Conservation (phyloP, 2,113 vertebrate species). For the Pelusios castaneus region DNA sequence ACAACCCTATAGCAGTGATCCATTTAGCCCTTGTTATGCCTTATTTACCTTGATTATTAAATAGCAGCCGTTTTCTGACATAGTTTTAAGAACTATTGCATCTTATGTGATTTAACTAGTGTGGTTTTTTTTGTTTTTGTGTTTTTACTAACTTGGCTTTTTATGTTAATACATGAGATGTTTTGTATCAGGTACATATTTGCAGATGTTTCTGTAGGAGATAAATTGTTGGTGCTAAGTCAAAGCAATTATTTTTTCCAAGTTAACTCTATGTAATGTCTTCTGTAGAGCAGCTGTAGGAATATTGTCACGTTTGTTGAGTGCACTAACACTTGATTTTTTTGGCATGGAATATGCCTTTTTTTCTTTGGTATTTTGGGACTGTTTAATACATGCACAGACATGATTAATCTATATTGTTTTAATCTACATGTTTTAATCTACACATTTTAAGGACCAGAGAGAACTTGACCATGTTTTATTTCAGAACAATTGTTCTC, state of each 20-base stretch:
- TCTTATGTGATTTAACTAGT: neutral
- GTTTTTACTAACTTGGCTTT: neutral
- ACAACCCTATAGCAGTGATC: no score
- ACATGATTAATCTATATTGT: neutral
- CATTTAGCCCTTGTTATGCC: no score
- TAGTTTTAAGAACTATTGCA: neutral
- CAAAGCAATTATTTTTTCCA: conserved; percentile 57
- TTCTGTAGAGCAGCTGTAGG: conserved; percentile 10
- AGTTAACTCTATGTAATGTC: conserved; percentile 19
- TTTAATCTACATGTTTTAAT: no score
- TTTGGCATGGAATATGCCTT: conserved; percentile 44
- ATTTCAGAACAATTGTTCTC: neutral
- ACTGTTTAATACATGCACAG: neutral
- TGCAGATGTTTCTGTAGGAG: conserved; percentile 50
- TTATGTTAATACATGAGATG: conserved; percentile 16
- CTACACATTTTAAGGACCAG: neutral
- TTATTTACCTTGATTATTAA: neutral
- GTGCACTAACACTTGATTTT: conserved; percentile 46
- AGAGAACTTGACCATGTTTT: neutral
- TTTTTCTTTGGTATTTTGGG: conserved; percentile 1
- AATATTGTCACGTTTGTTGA: conserved; percentile 56
- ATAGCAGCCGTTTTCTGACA: neutral
- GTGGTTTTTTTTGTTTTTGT: neutral
- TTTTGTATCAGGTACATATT: conserved; percentile 39
- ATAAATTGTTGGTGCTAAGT: conserved; percentile 46